Evolutionary conservation across 2,888 invertebrate species (phyloP), one percentile per base, ranked within the genome.

Genomic region (Pristionchus maxplancki): DNA sequence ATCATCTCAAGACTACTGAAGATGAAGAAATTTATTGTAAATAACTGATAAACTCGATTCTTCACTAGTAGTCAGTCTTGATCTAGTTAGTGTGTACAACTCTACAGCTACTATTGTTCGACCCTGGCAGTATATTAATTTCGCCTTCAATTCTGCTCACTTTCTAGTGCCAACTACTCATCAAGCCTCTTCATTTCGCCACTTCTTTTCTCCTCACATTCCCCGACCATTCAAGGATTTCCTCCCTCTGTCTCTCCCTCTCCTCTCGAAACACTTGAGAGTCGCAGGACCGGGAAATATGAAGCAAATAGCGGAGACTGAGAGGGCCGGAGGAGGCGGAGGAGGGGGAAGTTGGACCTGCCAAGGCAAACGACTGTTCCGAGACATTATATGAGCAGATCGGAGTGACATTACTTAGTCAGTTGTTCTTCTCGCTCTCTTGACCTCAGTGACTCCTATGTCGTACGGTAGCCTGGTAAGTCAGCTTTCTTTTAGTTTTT

Each of bases 331-430:
- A 28, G 78, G 78, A 71, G 28, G 78, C n/a, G n/a, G 37, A 40
- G 44, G 78, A 48, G 28, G 15, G 44, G 40, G 17, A 48, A 48
- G 78, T 71, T 37, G 78, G 78, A 28, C 40, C 44, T 44, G 78
- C 78, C 78, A 78, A 78, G 78, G 78, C 78, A 48, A 78, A 78
- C 78, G 44, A 78, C 78, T 78, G 44, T 78, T 24, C 37, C 44
- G 44, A 78, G 78, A 78, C 78, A 78, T 78, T 78, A 78, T 78
- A 78, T 78, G 78, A 78, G 78, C 78, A n/a, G 44, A 78, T 78
- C 44, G 44, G 15, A 78, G n/a, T 15, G 44, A n/a, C 6, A 44
- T 44, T 44, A 37, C 71, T 78, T 24, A 78, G 44, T 78, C 78
- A 78, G 44, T 78, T 48, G 31, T 67, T 67, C 67, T n/a, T 28